These are phyloP conservation scores for Notiomystis cincta DNA, from an alignment of 2,113 vertebrate genomes.

Conservation along the genomic window DNA sequence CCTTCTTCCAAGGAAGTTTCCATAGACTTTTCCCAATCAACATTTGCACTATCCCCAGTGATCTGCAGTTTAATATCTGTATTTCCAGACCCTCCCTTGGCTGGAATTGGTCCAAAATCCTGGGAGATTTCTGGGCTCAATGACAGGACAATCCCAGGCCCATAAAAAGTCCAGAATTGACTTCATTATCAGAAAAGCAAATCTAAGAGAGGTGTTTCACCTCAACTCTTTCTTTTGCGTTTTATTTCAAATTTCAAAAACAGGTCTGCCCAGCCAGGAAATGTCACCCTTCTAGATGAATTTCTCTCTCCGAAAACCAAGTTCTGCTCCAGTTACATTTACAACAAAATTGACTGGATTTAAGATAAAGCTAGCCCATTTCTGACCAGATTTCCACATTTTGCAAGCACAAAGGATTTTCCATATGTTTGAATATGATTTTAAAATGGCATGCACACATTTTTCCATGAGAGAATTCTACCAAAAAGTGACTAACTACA, in stretches of 20 bases:
- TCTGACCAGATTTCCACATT: constrained; percentile 25
- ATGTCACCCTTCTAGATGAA: not conserved
- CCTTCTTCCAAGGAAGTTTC: not conserved
- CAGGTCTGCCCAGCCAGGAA: not conserved
- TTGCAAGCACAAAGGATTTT: constrained; percentile 28
- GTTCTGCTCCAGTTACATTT: not conserved
- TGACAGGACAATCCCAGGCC: not conserved
- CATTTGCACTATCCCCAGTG: not conserved
- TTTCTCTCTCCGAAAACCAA: not conserved
- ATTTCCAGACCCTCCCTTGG: not conserved
- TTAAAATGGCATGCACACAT: constrained; percentile 1
- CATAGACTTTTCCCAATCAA: not conserved
- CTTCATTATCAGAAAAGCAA: not conserved
- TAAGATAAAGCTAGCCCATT: not conserved
- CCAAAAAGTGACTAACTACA: constrained; percentile 29
- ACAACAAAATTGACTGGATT: not conserved
- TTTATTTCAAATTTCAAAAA: not conserved
- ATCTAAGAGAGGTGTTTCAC: not conserved
- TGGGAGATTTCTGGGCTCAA: not conserved
- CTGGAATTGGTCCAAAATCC: not conserved
- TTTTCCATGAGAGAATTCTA: constrained; percentile 15
- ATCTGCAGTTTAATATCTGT: not conserved
- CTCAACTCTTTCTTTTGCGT: not conserved
- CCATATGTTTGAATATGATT: constrained; percentile 2
- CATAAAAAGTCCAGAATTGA: not conserved